These are phyloP conservation scores for Hemithea aestivaria DNA, from an alignment of 2,888 invertebrate genomes.

Conservation along the genomic window DNA sequence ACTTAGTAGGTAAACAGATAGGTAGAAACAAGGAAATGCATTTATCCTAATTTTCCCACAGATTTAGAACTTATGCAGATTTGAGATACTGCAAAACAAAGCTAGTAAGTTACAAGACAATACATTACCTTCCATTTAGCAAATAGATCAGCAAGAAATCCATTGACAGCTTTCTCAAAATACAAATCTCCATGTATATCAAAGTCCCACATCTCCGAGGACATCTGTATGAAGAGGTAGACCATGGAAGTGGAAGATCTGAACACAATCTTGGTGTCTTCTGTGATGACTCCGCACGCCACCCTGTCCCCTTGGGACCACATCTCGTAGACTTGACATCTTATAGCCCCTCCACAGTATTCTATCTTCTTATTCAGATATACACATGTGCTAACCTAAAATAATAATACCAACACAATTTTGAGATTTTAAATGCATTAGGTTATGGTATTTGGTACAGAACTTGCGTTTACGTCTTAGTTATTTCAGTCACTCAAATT, in stretches of 20 bases:
- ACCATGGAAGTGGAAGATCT: slow-evolving; percentile 98
- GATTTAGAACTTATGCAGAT: too few relatives aligned
- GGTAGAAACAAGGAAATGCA: too few relatives aligned
- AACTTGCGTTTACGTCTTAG: too few relatives aligned
- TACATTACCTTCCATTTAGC: slow-evolving; percentile 92
- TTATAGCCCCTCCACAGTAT: slow-evolving; percentile 90
- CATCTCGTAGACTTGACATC: slow-evolving; percentile 96
- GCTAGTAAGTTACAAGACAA: too few relatives aligned
- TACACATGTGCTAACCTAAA: slow-evolving; percentile 92
- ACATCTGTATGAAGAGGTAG: slow-evolving; percentile 98
- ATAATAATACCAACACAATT: slow-evolving; percentile 3
- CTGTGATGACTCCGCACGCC: slow-evolving; percentile 95
- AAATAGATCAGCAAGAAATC: slow-evolving; percentile 97
- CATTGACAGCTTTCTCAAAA: slow-evolving; percentile 98
- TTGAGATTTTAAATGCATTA: background rate
- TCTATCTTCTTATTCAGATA: slow-evolving; percentile 97
- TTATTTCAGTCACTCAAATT: too few relatives aligned
- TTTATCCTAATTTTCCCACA: too few relatives aligned
- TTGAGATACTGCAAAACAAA: too few relatives aligned
- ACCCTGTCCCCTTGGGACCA: slow-evolving; percentile 97
- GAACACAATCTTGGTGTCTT: slow-evolving; percentile 98
- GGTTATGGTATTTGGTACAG: too few relatives aligned
- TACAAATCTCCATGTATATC: slow-evolving; percentile 99
- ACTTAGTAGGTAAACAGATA: too few relatives aligned
- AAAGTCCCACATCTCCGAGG: slow-evolving; percentile 99